Base-by-base conservation (phyloP, 2,113 vertebrate species). In the Rattus rattus region DNA sequence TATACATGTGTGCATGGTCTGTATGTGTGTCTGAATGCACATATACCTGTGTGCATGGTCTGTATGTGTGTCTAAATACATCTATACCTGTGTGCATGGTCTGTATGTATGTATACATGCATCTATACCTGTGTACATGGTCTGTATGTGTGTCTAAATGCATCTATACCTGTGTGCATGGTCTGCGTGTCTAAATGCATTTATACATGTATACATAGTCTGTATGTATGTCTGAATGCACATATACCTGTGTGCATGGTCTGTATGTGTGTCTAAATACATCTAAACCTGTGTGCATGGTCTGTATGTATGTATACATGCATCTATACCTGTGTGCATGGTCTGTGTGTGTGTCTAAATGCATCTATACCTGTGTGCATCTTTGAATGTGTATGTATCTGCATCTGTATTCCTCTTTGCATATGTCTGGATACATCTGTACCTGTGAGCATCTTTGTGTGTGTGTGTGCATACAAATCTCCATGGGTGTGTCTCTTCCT, bases 21-120 rank as follows among this genome's bases (percentile, higher is more conserved):
- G 4, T 17, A 59, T 59, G 24, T 63, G 6, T 86, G 0, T 59
- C 4, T 79, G 2, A 7, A 5, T 36, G 8, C 20, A 12, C 52
- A 4, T 67, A 2, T 4, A 0, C 49, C 2, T 13, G 13, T 79
- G 16, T 61, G 1, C n/a, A 0, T 65, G 63, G 26, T 65, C 63
- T 65, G 26, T 26, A 65, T 28, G 9, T 65, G n/a, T 75, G 28
- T 61, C 13, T 49, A 8, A 36, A 7, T 67, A 17, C 19, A 4
- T 39, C 5, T 65, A 28, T 11, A 65, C 63, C 28, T 22, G 4
- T n/a, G 0, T 28, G 30, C 24, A 22, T 61, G 26, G 33, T 56
- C 65, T 87, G 30, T 70, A 36, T n/a, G 14, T 56, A 1, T 72
- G 3, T 72, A 10, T 88, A 11, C 5, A 39, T 56, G 7, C 5